Conservation (phyloP, 2,113 vertebrate genomes). For the Xenotilapia longispinis region DNA sequence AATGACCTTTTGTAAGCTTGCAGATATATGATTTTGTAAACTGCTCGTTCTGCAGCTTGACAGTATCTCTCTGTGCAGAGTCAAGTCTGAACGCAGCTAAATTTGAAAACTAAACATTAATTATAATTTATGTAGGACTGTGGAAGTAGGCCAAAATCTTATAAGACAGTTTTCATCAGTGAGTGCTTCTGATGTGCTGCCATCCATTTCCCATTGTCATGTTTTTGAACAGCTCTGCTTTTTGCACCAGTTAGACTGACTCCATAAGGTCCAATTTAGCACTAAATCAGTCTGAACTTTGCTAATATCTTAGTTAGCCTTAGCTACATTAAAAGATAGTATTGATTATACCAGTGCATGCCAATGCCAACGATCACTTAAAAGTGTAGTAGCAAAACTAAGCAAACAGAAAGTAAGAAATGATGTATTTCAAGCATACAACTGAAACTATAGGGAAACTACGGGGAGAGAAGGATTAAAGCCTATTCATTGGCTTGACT, state of each 20-base stretch:
- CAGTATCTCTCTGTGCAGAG: neutral
- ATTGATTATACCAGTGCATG: neutral
- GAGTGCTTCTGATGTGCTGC: neutral
- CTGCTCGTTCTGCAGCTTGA: conserved; percentile 21
- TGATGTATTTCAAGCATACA: neutral
- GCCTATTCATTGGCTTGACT: neutral
- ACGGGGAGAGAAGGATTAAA: neutral
- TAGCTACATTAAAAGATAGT: neutral
- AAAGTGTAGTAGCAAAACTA: neutral
- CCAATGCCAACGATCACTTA: neutral
- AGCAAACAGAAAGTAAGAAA: neutral
- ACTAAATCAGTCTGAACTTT: neutral
- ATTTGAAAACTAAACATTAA: neutral
- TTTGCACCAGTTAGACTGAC: neutral
- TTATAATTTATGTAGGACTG: neutral
- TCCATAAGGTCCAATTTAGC: neutral
- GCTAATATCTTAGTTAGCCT: neutral
- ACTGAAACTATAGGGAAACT: neutral
- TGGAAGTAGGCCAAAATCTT: neutral
- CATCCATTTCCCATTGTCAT: neutral
- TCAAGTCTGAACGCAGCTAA: neutral
- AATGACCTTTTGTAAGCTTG: conserved; percentile 47
- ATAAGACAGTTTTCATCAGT: neutral
- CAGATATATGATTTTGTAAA: conserved; percentile 46
- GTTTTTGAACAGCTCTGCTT: neutral